Conservation (phyloP, 2,888 invertebrate species). For the Unio delphinus region DNA sequence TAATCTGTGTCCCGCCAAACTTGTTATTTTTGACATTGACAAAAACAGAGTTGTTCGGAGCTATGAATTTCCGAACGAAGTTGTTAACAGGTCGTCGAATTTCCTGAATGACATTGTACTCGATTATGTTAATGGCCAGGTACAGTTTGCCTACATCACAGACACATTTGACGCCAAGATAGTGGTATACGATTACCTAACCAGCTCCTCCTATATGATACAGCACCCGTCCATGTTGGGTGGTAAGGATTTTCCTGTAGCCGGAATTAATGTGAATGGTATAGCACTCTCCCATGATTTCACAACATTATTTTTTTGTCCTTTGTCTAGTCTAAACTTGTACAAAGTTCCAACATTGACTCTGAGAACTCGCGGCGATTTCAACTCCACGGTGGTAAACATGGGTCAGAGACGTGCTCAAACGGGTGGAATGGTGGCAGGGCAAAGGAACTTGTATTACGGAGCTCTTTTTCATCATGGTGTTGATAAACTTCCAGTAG, state of each 20-base stretch:
- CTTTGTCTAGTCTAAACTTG: constrained; percentile 18
- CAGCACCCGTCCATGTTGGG: constrained; percentile 22
- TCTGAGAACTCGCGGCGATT: constrained; percentile 9
- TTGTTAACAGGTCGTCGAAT: constrained; percentile 22
- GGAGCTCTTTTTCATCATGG: constrained; percentile 23
- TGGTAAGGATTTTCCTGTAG: neutral
- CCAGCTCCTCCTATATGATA: constrained; percentile 18
- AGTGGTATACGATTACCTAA: constrained; percentile 22
- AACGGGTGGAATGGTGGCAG: constrained; percentile 33
- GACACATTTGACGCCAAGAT: constrained; percentile 24
- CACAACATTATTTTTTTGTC: constrained; percentile 21
- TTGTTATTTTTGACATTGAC: constrained; percentile 21
- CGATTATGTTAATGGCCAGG: constrained; percentile 23
- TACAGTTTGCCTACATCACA: constrained; percentile 30
- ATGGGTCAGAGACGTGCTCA: constrained; percentile 28
- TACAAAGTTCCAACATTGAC: constrained; percentile 27
- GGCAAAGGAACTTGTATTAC: constrained; percentile 20
- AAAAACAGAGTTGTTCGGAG: constrained; percentile 4
- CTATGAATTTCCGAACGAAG: constrained; percentile 22
- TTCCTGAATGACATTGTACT: constrained; percentile 37
- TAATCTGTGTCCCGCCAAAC: constrained; percentile 32
- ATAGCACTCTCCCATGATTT: constrained; percentile 34
- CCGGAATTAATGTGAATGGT: constrained; percentile 14
- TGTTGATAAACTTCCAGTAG: constrained; percentile 10
- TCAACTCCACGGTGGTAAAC: constrained; percentile 7